Evolutionary conservation across 2,888 invertebrate species (phyloP).

Genomic region (Yponomeuta evonymella): DNA sequence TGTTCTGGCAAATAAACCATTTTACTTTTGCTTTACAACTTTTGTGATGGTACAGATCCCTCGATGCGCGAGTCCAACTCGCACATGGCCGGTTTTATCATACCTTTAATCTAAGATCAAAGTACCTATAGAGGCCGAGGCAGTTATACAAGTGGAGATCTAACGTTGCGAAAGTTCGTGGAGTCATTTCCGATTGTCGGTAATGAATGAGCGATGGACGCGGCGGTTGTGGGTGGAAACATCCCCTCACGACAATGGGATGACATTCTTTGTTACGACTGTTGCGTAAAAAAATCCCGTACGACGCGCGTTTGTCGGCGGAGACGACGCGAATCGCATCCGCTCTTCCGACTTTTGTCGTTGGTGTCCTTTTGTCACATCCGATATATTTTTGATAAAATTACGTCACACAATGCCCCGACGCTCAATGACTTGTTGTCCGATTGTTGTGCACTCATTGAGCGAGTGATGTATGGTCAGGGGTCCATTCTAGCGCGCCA

Average conservation of each 20-base stretch:
- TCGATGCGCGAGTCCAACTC: too few species aligned
- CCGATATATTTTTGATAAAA: conserved; percentile 74
- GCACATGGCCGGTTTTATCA: too few species aligned
- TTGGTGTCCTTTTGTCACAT: conserved; percentile 53
- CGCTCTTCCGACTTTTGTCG: conserved; percentile 74
- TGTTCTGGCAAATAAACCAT: too few species aligned
- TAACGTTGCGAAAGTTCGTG: conserved; percentile 57
- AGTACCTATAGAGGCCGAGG: neutral
- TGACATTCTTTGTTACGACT: conserved; percentile 39
- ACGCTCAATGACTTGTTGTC: conserved; percentile 65
- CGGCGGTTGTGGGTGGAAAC: conserved; percentile 74
- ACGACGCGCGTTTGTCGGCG: conserved; percentile 56
- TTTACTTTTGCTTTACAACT: too few species aligned
- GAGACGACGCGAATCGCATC: conserved; percentile 71
- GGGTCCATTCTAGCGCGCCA: conserved; percentile 38
- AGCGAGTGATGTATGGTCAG: conserved; percentile 63
- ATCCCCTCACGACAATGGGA: conserved; percentile 64
- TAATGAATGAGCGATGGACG: conserved; percentile 70
- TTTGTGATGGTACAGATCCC: too few species aligned
- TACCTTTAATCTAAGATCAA: conserved; percentile 17
- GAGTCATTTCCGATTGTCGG: conserved; percentile 67
- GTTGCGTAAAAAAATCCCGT: conserved; percentile 59
- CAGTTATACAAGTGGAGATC: conserved; percentile 47
- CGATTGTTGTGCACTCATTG: conserved; percentile 70
- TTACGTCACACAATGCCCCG: conserved; percentile 66